Percentiles rank a stretch among this genome's conserved stretches.
Conservation (phyloP, 2,113 vertebrate species). For the Cryptotis parvus region DNA sequence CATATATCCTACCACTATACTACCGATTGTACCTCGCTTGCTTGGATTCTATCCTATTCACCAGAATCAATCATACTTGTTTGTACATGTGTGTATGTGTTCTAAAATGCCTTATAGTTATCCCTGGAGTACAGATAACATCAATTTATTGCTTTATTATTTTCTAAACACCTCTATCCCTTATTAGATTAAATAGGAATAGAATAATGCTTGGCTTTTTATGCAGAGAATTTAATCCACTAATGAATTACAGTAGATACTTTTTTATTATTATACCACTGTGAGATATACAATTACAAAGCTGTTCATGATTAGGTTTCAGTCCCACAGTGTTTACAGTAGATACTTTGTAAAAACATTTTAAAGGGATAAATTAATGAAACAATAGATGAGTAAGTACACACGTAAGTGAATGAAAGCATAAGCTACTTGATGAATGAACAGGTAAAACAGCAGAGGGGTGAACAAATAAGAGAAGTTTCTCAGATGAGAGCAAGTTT, state of each 20-base stretch:
- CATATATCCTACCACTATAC: no score
- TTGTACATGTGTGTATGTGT: no score
- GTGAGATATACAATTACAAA: no score
- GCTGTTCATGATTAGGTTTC: no score
- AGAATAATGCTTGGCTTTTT: not conserved
- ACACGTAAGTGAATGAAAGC: not conserved
- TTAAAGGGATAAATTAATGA: slow-evolving; percentile 4
- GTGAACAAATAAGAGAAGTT: not conserved
- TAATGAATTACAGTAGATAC: not conserved
- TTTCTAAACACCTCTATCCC: not conserved
- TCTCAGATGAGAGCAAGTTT: not conserved
- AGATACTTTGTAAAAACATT: not conserved
- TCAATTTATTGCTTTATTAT: not conserved
- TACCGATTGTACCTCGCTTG: not conserved
- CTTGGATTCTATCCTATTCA: not conserved
- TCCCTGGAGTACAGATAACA: not conserved
- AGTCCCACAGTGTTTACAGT: no score
- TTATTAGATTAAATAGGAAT: not conserved
- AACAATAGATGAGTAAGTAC: not conserved
- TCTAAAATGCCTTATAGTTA: not conserved
- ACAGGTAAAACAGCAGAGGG: not conserved
- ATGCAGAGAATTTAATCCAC: not conserved
- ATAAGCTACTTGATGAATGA: not conserved
- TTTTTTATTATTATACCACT: no score
- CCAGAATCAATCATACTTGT: not conserved